phyloP scores from a whole-genome alignment of 2,113 vertebrate species.

The Phyllostomus discolor region DNA sequence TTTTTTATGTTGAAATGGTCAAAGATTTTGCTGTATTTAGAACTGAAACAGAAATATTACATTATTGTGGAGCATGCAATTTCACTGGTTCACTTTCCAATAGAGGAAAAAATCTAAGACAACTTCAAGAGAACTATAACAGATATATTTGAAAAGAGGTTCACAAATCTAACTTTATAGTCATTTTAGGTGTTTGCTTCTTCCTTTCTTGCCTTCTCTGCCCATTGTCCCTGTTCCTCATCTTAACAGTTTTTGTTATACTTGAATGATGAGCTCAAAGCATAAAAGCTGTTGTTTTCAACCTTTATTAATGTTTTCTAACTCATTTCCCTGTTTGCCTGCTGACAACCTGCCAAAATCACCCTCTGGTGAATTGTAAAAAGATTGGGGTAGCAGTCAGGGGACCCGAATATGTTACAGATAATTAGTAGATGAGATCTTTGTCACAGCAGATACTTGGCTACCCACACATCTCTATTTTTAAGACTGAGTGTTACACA shows the following conservation, averaged over 20 bases:
- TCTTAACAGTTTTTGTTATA: slow-evolving; percentile 57
- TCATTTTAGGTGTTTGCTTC: slow-evolving; percentile 7
- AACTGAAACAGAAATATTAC: not conserved
- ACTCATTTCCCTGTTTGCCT: slow-evolving; percentile 73
- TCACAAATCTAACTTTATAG: slow-evolving; percentile 25
- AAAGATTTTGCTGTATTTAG: not conserved
- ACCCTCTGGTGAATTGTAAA: slow-evolving; percentile 77
- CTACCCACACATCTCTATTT: slow-evolving; percentile 75
- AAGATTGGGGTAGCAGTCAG: slow-evolving; percentile 71
- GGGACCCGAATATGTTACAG: slow-evolving; percentile 69
- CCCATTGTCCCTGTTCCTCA: slow-evolving; percentile 57
- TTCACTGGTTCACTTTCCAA: not conserved
- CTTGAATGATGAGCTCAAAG: slow-evolving; percentile 71
- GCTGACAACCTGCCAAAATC: slow-evolving; percentile 78
- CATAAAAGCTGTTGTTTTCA: slow-evolving; percentile 74
- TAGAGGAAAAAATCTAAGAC: not conserved
- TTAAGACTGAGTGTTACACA: slow-evolving; percentile 63
- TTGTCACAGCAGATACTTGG: slow-evolving; percentile 76
- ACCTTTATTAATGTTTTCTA: slow-evolving; percentile 79
- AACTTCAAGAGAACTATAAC: not conserved
- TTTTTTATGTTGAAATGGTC: slow-evolving; percentile 43
- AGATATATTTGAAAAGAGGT: slow-evolving; percentile 39
- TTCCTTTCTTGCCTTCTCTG: not conserved
- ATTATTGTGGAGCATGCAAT: not conserved
- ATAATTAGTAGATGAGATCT: slow-evolving; percentile 78